Evolutionary conservation across 2,888 invertebrate genomes (phyloP).

Genomic region (Thalpophila matura): DNA sequence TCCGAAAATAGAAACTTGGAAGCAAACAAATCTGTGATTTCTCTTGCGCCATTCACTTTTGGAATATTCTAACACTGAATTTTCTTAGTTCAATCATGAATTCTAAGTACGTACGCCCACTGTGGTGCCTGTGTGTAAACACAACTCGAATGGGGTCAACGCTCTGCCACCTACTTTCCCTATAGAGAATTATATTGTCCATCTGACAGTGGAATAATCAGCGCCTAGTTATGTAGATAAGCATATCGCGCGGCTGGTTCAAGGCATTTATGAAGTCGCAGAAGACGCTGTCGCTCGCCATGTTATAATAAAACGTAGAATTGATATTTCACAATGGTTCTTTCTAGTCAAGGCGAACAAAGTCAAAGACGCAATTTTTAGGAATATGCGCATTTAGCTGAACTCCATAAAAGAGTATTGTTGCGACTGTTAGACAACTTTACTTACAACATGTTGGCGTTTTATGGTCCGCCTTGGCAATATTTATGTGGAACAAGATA

Average conservation of each 20-base stretch:
- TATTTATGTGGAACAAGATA: conserved; percentile 4
- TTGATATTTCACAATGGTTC: conserved; percentile 31
- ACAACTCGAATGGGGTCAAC: conserved; percentile 73
- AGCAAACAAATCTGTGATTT: conserved; percentile 68
- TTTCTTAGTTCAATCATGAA: conserved; percentile 60
- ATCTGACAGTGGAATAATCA: conserved; percentile 62
- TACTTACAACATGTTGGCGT: conserved; percentile 8
- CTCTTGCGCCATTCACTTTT: conserved; percentile 68
- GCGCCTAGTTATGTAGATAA: conserved; percentile 56
- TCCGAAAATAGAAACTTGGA: conserved; percentile 70
- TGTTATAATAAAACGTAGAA: conserved; percentile 18
- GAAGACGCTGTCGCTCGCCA: conserved; percentile 14
- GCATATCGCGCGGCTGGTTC: conserved; percentile 57
- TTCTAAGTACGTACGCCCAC: conserved; percentile 61
- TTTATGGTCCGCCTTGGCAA: neutral
- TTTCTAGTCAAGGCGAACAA: conserved; percentile 8
- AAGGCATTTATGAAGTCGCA: conserved; percentile 45
- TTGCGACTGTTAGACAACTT: neutral
- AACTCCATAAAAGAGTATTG: neutral
- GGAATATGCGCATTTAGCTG: neutral
- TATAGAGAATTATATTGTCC: conserved; percentile 65
- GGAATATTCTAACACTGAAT: conserved; percentile 57
- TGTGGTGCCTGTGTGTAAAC: conserved; percentile 62
- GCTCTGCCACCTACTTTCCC: conserved; percentile 82
- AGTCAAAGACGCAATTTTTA: conserved; percentile 24